Conservation (phyloP, 92 coral and sea anemone genomes). For the Chrysogorgia sp. region DNA sequence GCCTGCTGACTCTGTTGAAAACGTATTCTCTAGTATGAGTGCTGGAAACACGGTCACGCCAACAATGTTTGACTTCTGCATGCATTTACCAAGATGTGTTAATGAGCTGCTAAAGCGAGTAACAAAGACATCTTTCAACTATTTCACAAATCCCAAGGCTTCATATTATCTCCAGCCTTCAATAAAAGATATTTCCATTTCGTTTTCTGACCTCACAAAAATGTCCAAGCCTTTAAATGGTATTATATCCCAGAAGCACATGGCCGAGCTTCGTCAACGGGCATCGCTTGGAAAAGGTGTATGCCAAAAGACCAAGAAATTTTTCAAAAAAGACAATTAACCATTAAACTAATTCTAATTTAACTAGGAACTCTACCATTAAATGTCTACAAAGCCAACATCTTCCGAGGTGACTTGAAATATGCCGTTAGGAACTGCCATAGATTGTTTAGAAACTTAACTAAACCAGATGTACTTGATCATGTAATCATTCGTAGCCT, state of each 20-base stretch:
- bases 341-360: no score
- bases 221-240: conserved; percentile 55
- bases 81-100: conserved; percentile 60
- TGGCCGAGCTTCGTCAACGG: conserved; percentile 45
- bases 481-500: conserved; percentile 52
- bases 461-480: conserved; percentile 51
- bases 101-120: conserved; percentile 54
- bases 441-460: conserved; percentile 58
- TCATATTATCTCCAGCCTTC: conserved; percentile 57
- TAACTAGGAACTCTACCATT: conserved; percentile 61
- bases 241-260: conserved; percentile 44
- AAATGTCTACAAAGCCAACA: conserved; percentile 45
- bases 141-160: conserved; percentile 62
- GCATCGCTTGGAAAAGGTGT: conserved; percentile 54
- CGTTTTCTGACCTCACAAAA: conserved; percentile 44
- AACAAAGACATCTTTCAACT: conserved; percentile 57
- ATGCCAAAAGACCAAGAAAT: conserved; percentile 59
- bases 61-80: conserved; percentile 46
- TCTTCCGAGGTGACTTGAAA: conserved; percentile 49
- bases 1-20: conserved; percentile 55
- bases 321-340: conserved; percentile 56
- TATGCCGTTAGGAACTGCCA: conserved; percentile 58
- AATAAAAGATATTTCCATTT: conserved; percentile 35
- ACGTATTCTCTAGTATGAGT: conserved; percentile 60
- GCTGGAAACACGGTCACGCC: conserved; percentile 58